Evolutionary conservation across 1,140 invertebrate species (phyloP).

Genomic region (Sinella curviseta): DNA sequence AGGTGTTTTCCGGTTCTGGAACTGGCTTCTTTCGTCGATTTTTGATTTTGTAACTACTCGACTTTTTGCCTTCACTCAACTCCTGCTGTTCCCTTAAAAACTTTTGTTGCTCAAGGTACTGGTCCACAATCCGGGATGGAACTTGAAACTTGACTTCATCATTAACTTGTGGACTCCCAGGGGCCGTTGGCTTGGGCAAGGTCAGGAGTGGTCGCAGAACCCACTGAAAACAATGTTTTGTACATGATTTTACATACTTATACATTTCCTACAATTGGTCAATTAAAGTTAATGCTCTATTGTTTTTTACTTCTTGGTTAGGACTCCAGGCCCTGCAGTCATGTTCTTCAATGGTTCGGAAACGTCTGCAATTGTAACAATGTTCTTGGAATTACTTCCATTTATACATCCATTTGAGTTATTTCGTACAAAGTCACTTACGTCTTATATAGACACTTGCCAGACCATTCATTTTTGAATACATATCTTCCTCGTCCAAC

Average conservation of each 20-base stretch:
- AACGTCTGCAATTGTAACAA: background rate
- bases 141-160: conserved; percentile 23
- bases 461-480: conserved; percentile 33
- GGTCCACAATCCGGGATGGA: conserved; percentile 31
- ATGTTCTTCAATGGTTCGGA: conserved; percentile 34
- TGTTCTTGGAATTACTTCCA: background rate
- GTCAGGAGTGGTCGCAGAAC: conserved; percentile 34
- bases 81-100: conserved; percentile 17
- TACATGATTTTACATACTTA: background rate
- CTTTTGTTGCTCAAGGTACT: conserved; percentile 30
- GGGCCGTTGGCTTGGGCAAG: background rate
- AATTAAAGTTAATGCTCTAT: background rate
- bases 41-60: background rate
- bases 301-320: conserved; percentile 29
- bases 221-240: conserved; percentile 15
- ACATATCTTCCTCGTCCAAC: conserved; percentile 37
- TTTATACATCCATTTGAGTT: background rate
- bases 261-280: background rate
- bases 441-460: conserved; percentile 38
- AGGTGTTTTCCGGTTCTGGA: background rate
- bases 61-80: background rate
- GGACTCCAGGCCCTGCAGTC: conserved; percentile 36
- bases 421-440: background rate
- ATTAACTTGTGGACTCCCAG: background rate
- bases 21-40: background rate